Base-by-base conservation (phyloP, 2,888 invertebrate genomes). In the Drosophila lacicola region DNA sequence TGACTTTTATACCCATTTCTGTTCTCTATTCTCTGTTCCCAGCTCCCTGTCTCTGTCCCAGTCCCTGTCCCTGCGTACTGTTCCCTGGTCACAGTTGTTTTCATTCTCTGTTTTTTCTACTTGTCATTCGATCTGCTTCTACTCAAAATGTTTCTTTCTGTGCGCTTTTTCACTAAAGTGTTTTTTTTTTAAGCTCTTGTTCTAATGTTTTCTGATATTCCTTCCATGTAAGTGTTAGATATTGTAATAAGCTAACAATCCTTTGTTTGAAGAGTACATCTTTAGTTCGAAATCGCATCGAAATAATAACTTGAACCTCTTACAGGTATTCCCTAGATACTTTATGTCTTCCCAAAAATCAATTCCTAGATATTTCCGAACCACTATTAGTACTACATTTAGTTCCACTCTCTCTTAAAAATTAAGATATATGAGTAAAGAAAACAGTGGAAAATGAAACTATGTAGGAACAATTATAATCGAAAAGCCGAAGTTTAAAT, bases 1-100 rank as follows among this genome's bases (percentile, higher is more conserved):
- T 78, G 81, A 73, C 81, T 78, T 72, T 83, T 60, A 86, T 80
- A 70, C 66, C 66, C 61, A 51, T 47, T 41, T 44, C 55, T 41
- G 51, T 55, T 61, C 51, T 36, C 54, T 49, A 25, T 51, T 57
- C 50, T 42, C 54, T 36, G 41, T 39, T 14, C 29, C 25, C 45
- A 14, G 8, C 19, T 36, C 19, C 45, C 39, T 11, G 10, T 36
- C 34, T 1, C 34, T 34, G 34, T 58, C 17, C 17, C n/a, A n/a
- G n/a, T 17, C 25, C 25, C 25, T 21, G 1, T 25, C 8, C 25
- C 25, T 29, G 29, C 29, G 2, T n/a, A 13, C 33, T 41, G 13
- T 36, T 21, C 36, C 44, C 53, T 45, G 41, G 58, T 19, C 47
- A 14, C 37, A 46, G 34, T 34, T 42, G 45, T 53, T 53, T n/a